Conservation (phyloP, 2,888 invertebrate genomes). For the Hoplodrina ambigua region DNA sequence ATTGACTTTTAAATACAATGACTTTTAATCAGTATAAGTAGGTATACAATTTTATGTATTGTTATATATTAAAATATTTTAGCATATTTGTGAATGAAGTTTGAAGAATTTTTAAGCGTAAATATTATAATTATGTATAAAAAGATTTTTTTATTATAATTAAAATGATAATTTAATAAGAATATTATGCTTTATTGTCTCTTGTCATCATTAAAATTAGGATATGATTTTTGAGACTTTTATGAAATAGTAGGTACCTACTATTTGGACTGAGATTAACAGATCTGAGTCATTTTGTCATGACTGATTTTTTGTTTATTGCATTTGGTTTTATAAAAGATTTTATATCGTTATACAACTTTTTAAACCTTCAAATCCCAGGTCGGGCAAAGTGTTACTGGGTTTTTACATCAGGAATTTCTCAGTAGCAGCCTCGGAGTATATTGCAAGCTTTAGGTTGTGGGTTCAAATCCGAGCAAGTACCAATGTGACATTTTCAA, state of each 20-base stretch:
- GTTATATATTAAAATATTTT: constrained; percentile 32
- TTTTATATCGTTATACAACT: too few relatives aligned
- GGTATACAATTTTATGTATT: constrained; percentile 44
- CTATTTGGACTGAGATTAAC: too few relatives aligned
- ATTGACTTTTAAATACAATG: constrained; percentile 45
- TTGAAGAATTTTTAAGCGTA: not conserved
- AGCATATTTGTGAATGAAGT: constrained; percentile 47
- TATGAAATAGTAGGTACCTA: not conserved
- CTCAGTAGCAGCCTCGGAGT: too few relatives aligned
- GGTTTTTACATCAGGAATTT: too few relatives aligned
- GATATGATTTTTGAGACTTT: not conserved
- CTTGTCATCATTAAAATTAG: not conserved
- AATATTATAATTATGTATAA: constrained; percentile 23
- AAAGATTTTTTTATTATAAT: constrained; percentile 14
- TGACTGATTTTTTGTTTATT: too few relatives aligned
- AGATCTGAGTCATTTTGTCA: too few relatives aligned
- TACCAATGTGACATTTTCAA: too few relatives aligned
- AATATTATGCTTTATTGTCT: not conserved
- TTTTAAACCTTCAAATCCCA: too few relatives aligned
- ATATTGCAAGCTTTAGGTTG: too few relatives aligned
- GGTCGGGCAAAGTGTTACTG: too few relatives aligned
- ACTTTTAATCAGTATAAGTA: constrained; percentile 12
- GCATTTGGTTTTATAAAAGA: too few relatives aligned
- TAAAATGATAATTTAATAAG: constrained; percentile 9
- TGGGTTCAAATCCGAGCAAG: too few relatives aligned